These are phyloP conservation scores for Cinclus cinclus DNA, from an alignment of 2,113 vertebrate genomes.

Conservation along the genomic window DNA sequence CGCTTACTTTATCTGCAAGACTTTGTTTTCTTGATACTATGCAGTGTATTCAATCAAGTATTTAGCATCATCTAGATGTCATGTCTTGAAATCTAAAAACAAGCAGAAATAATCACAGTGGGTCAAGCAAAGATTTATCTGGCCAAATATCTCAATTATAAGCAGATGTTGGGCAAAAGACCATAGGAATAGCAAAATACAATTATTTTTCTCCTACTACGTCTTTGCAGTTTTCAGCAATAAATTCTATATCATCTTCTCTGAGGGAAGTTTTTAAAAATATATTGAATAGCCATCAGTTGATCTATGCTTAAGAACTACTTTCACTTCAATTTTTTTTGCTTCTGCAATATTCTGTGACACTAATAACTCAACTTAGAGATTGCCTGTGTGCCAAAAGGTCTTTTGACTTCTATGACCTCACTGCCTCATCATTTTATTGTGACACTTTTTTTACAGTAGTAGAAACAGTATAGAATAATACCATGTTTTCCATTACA, in stretches of 20 bases:
- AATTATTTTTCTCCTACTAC: not conserved
- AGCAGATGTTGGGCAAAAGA: not conserved
- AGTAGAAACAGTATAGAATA: not conserved
- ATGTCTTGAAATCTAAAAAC: not conserved
- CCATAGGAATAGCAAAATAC: not conserved
- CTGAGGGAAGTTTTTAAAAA: not conserved
- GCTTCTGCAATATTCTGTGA: not conserved
- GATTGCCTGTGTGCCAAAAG: not conserved
- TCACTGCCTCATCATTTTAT: not conserved
- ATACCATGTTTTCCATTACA: not conserved
- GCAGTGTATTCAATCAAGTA: not conserved
- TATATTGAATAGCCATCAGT: not conserved
- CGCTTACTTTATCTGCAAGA: not conserved
- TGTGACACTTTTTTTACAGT: not conserved
- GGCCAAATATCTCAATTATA: not conserved
- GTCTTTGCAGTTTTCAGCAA: not conserved
- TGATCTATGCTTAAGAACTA: not conserved
- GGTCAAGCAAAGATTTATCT: not conserved
- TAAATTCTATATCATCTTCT: not conserved
- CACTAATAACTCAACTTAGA: not conserved
- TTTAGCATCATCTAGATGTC: not conserved
- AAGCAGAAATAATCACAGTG: not conserved
- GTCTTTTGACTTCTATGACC: not conserved
- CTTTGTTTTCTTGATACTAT: not conserved
- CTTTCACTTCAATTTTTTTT: not conserved